Evolutionary conservation across 37 sponge, comb jelly and placozoan genomes (phyloP).

Genomic region (Geodia barretti): DNA sequence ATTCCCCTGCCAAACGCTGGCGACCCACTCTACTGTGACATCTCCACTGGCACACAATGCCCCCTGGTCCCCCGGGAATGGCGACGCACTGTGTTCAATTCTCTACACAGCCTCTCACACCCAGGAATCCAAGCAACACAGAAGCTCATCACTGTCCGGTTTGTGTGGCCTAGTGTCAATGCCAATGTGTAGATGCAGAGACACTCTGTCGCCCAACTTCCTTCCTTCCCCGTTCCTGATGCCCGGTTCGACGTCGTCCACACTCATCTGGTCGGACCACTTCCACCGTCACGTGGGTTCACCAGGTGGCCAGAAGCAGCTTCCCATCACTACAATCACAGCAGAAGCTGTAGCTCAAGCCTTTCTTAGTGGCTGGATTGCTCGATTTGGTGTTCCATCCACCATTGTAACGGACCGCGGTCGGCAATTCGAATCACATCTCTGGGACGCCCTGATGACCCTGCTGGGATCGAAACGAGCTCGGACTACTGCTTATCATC

Average conservation of each 20-base stretch:
- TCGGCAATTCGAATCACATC: slow-evolving; percentile 61
- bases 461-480: slow-evolving; percentile 41
- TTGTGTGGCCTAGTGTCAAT: slow-evolving; percentile 69
- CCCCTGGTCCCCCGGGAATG: slow-evolving; percentile 44
- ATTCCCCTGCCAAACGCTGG: slow-evolving; percentile 32
- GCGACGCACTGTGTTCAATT: slow-evolving; percentile 63
- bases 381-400: slow-evolving; percentile 24
- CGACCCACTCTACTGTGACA: slow-evolving; percentile 46
- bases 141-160: slow-evolving; percentile 59
- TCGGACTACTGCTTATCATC: slow-evolving; percentile 60
- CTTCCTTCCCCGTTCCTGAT: slow-evolving; percentile 43
- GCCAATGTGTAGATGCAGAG: slow-evolving; percentile 59
- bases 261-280: slow-evolving; percentile 66
- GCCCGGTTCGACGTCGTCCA: slow-evolving; percentile 61
- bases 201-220: slow-evolving; percentile 47
- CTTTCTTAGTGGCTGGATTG: slow-evolving; percentile 49
- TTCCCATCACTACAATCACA: slow-evolving; percentile 43
- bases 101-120: slow-evolving; percentile 60
- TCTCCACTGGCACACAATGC: slow-evolving; percentile 37
- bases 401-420: slow-evolving; percentile 58
- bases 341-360: slow-evolving; percentile 64
- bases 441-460: slow-evolving; percentile 46
- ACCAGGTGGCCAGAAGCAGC: slow-evolving; percentile 54
- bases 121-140: slow-evolving; percentile 72
- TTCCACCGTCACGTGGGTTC: slow-evolving; percentile 56